phyloP scores from a whole-genome alignment of 2,113 vertebrate species.

The Burhinus oedicnemus region DNA sequence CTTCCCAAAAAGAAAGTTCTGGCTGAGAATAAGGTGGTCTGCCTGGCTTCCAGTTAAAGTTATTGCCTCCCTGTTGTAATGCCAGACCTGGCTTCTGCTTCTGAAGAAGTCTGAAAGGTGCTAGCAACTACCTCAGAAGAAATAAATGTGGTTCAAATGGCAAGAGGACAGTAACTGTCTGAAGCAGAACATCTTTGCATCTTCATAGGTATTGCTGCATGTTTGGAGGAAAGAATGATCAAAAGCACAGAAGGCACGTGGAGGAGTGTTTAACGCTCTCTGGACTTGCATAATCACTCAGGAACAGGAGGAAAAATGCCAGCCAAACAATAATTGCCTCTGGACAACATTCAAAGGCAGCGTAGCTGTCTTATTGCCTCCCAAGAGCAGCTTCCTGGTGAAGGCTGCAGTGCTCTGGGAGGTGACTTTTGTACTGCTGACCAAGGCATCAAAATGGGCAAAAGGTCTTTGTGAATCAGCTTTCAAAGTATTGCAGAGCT shows the following conservation, averaged over 20 bases:
- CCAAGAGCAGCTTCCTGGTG: background rate
- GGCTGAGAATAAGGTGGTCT: background rate
- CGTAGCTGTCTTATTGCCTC: background rate
- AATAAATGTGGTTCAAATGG: background rate
- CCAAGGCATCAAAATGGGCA: background rate
- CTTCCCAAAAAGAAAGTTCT: background rate
- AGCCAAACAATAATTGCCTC: background rate
- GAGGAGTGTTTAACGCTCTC: background rate
- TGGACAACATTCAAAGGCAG: background rate
- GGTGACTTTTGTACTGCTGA: conserved; percentile 2
- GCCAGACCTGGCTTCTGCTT: background rate
- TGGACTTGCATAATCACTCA: background rate
- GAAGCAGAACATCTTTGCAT: background rate
- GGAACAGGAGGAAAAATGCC: background rate
- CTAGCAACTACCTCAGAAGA: background rate
- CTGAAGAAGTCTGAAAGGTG: background rate
- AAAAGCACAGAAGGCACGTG: background rate
- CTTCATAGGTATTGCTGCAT: background rate
- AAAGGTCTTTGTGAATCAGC: background rate
- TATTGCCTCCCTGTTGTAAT: background rate
- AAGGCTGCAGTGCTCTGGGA: background rate
- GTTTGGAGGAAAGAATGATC: background rate
- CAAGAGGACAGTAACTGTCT: background rate
- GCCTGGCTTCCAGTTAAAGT: background rate
- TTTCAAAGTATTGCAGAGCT: background rate